A percentile compares a stretch with the other conserved stretches of the same genome.
phyloP scores from a whole-genome alignment of 2,113 vertebrate species.

The Austrofundulus limnaeus region DNA sequence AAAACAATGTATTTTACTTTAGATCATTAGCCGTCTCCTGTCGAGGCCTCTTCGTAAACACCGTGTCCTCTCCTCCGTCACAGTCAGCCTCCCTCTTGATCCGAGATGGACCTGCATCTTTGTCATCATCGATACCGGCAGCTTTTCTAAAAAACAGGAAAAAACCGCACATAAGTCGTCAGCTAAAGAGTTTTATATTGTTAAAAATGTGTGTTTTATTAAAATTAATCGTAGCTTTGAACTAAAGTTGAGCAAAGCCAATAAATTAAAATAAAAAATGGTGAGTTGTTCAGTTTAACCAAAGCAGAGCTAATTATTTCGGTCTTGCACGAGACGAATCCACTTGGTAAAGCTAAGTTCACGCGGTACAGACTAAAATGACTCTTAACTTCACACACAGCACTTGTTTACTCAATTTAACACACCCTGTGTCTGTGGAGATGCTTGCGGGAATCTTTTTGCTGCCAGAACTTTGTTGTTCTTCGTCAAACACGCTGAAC shows the following conservation, averaged over 20 bases:
- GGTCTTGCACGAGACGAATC: conserved; percentile 1
- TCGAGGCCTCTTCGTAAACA: conserved; percentile 85
- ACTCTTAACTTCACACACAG: neutral
- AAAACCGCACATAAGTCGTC: neutral
- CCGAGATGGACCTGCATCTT: conserved; percentile 53
- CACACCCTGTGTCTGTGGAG: conserved; percentile 75
- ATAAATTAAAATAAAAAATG: no score
- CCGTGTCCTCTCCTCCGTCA: conserved; percentile 75
- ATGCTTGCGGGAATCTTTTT: conserved; percentile 60
- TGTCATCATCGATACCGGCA: conserved; percentile 52
- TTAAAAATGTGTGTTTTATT: neutral
- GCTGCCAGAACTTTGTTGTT: conserved; percentile 74
- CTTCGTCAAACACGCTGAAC: conserved; percentile 95
- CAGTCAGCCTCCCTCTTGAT: conserved; percentile 81
- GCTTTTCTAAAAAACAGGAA: conserved; percentile 73
- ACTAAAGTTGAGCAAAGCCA: neutral
- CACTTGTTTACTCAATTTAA: accelerated
- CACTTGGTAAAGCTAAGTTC: conserved; percentile 21
- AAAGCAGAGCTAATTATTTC: neutral
- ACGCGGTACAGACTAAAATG: neutral
- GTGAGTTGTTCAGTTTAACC: neutral
- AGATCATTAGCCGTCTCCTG: conserved; percentile 85
- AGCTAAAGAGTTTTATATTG: neutral
- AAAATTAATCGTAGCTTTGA: neutral
- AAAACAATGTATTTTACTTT: conserved; percentile 76